A percentile compares a stretch with the other conserved stretches of the same genome.
phyloP scores from a whole-genome alignment of 2,113 vertebrate genomes.

The Sinocyclocheilus anshuiensis region DNA sequence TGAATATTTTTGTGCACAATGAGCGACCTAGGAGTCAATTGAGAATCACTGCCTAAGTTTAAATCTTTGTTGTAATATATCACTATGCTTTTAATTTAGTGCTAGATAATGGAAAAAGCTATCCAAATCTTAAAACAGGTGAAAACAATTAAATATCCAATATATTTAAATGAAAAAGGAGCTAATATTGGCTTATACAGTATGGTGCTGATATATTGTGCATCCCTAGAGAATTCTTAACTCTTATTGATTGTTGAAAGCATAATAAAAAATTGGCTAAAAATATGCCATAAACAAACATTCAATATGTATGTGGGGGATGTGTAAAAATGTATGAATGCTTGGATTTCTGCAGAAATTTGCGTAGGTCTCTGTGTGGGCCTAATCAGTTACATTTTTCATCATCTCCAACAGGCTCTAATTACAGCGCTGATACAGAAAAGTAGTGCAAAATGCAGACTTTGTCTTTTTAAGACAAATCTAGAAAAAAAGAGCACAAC shows the following conservation, averaged over 20 bases:
- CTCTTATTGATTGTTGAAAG: neutral
- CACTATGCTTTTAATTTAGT: neutral
- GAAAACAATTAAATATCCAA: neutral
- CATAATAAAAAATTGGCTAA: neutral
- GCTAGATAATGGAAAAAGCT: neutral
- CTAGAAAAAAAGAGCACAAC: too few relatives aligned
- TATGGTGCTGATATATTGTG: neutral
- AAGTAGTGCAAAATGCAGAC: neutral
- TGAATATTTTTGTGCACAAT: too few relatives aligned
- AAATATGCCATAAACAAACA: neutral
- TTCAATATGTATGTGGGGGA: neutral
- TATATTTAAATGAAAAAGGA: neutral
- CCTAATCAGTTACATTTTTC: constrained; percentile 12
- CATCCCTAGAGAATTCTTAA: neutral
- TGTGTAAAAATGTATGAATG: neutral
- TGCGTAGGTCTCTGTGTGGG: neutral
- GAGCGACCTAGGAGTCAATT: too few relatives aligned
- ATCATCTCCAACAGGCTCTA: constrained; percentile 3
- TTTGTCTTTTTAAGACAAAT: neutral
- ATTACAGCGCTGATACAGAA: neutral
- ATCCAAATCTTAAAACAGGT: neutral
- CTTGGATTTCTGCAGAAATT: neutral
- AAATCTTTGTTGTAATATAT: neutral
- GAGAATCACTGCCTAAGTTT: too few relatives aligned
- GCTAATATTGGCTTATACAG: neutral